Evolutionary conservation across 2,113 vertebrate genomes (phyloP).

Genomic region (Anseranas semipalmata): DNA sequence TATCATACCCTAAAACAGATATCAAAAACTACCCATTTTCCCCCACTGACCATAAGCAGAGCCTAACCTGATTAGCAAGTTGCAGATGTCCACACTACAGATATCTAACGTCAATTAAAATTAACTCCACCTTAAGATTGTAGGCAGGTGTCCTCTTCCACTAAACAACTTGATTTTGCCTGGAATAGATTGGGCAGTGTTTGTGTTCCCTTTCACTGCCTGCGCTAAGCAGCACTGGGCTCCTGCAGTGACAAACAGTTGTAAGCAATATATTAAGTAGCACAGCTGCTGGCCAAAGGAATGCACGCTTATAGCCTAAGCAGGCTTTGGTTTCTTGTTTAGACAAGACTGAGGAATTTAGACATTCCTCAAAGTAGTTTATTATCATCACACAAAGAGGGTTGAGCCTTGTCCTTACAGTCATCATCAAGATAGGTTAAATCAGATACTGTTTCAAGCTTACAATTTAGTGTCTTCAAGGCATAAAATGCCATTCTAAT

Average conservation of each 20-base stretch:
- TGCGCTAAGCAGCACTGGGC: background rate
- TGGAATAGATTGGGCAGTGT: background rate
- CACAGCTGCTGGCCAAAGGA: background rate
- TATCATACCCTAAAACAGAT: background rate
- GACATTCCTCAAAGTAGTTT: background rate
- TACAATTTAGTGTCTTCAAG: background rate
- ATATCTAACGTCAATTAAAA: background rate
- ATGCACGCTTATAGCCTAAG: background rate
- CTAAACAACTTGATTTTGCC: background rate
- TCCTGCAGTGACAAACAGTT: background rate
- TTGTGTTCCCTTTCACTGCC: background rate
- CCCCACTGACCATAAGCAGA: background rate
- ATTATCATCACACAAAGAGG: background rate
- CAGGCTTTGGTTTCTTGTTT: background rate
- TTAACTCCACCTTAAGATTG: background rate
- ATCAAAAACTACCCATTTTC: background rate
- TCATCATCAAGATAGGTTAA: background rate
- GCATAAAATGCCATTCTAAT: background rate
- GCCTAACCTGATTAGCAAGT: background rate
- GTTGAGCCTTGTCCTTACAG: background rate
- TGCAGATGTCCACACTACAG: background rate
- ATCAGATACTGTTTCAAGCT: background rate
- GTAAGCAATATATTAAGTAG: background rate
- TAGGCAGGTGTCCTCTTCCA: background rate
- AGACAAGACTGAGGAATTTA: background rate